Percentiles rank a stretch among this genome's conserved stretches.
Evolutionary conservation across 2,888 invertebrate species (phyloP).

Genomic region (Linnaemya tessellans): DNA sequence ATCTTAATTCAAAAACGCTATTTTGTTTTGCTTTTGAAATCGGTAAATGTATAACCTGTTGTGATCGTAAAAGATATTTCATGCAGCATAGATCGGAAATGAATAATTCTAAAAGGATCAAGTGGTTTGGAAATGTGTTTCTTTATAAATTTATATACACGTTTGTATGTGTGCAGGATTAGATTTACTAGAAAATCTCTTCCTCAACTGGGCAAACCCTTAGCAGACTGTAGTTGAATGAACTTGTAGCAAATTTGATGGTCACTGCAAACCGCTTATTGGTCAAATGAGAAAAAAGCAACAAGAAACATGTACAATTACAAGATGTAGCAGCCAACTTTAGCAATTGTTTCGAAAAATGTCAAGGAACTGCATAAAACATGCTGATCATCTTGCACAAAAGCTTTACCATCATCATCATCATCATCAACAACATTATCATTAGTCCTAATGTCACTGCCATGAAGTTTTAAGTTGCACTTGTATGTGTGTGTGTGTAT

Average conservation of each 20-base stretch:
- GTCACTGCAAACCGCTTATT: slow-evolving; percentile 11
- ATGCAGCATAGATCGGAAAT: no score
- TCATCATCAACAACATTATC: slow-evolving; percentile 43
- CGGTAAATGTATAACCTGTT: no score
- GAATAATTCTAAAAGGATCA: no score
- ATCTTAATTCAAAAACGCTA: no score
- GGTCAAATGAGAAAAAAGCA: background rate
- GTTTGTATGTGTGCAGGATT: no score
- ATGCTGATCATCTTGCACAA: slow-evolving; percentile 53
- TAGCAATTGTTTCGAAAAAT: slow-evolving; percentile 56
- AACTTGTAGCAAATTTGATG: background rate
- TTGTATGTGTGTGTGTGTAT: background rate
- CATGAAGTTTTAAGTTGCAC: slow-evolving; percentile 51
- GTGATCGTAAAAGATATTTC: no score
- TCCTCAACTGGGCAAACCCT: no score
- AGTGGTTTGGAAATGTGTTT: no score
- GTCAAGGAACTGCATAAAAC: slow-evolving; percentile 56
- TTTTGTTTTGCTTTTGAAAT: no score
- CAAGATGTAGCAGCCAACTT: slow-evolving; percentile 35
- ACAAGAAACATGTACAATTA: slow-evolving; percentile 21
- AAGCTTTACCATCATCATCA: slow-evolving; percentile 1
- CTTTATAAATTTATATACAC: no score
- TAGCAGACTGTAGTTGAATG: no score
- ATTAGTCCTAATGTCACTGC: slow-evolving; percentile 62
- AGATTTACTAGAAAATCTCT: no score